Evolutionary conservation across 35 echinoderm and acorn worm species (phyloP).

Genomic region (Holothuria glaberrima): DNA sequence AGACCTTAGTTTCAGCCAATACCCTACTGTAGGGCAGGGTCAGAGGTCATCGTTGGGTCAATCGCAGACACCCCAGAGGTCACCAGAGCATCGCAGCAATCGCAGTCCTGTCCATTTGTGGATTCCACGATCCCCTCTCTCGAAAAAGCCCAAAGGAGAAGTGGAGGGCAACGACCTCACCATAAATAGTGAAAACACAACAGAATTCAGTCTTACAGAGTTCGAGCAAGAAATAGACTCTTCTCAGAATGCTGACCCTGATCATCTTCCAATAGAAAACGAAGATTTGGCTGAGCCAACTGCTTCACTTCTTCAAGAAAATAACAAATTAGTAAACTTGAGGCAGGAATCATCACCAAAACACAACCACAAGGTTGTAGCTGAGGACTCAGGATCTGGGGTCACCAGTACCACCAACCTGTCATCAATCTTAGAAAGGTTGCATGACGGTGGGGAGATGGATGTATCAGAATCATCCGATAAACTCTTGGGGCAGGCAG

Average conservation of each 20-base stretch:
- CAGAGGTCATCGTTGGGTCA: background rate
- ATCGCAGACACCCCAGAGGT: slow-evolving; percentile 22
- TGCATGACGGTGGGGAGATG: background rate
- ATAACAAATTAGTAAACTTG: background rate
- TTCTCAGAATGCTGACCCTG: background rate
- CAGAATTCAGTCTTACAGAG: slow-evolving; percentile 60
- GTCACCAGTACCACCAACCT: background rate
- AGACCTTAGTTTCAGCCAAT: background rate
- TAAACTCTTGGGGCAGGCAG: slow-evolving; percentile 22
- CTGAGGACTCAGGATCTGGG: background rate
- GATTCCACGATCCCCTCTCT: slow-evolving; percentile 48
- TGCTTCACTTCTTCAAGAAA: slow-evolving; percentile 23
- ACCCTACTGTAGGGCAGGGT: background rate
- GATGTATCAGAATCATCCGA: slow-evolving; percentile 30
- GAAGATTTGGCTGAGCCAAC: slow-evolving; percentile 25
- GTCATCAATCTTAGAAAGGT: slow-evolving; percentile 16
- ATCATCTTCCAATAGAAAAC: background rate
- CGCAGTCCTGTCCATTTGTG: slow-evolving; percentile 57
- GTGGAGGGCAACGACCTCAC: background rate
- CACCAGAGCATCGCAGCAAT: slow-evolving; percentile 33
- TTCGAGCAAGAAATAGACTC: slow-evolving; percentile 19
- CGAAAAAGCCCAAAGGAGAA: slow-evolving; percentile 37
- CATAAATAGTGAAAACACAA: slow-evolving; percentile 55
- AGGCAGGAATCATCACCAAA: background rate
- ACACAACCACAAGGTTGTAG: too few species aligned